These are phyloP conservation scores for Vombatus ursinus DNA, from an alignment of 2,113 vertebrate genomes.

Conservation along the genomic window DNA sequence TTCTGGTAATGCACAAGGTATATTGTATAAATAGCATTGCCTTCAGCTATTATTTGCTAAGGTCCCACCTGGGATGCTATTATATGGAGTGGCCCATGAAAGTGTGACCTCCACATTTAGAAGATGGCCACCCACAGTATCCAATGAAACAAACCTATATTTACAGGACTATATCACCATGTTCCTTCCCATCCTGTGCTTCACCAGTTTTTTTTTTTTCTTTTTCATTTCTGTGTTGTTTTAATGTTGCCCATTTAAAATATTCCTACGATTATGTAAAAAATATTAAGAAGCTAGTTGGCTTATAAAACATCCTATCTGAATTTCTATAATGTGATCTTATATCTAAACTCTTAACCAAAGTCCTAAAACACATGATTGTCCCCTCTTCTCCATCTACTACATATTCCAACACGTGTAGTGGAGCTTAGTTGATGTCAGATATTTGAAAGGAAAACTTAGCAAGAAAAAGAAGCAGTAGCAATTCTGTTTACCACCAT, in stretches of 20 bases:
- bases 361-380: not conserved
- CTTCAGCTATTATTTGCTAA: not conserved
- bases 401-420: not conserved
- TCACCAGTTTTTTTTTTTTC: conserved; percentile 24
- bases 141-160: not conserved
- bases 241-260: conserved; percentile 41
- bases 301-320: conserved; percentile 54
- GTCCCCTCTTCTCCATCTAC: not conserved
- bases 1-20: not conserved
- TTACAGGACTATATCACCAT: conserved; percentile 14
- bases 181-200: not conserved
- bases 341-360: conserved; percentile 64
- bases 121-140: not conserved
- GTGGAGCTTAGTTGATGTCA: not conserved
- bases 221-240: not conserved
- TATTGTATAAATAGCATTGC: not conserved
- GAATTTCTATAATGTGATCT: conserved; percentile 33
- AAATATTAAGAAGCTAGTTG: conserved; percentile 45
- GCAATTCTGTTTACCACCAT: not conserved
- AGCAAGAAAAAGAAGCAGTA: not conserved
- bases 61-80: not conserved
- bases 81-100: not conserved
- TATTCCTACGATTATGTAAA: conserved; percentile 10
- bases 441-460: conserved; percentile 21
- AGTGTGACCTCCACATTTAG: not conserved